Evolutionary conservation across 2,113 vertebrate genomes (phyloP), one percentile per base, ranked within the genome.

Genomic region (Alethe diademata): DNA sequence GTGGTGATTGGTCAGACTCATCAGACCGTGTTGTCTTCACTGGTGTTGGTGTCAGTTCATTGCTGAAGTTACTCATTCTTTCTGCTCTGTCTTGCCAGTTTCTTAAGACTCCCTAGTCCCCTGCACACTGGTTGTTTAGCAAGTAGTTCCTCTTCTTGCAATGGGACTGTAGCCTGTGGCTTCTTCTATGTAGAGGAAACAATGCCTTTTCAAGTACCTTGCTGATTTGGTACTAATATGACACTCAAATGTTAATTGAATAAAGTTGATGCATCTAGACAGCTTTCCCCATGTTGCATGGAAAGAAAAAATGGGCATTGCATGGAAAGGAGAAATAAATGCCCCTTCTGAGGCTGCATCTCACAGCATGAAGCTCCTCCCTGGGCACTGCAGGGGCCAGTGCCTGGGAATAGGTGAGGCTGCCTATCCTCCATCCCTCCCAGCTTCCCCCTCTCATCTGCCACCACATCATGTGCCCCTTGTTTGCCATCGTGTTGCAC

Each of bases 401-500:
- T 72, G 65, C 15, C 4, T 4, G 29, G 31, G 16, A 18, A 35
- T 9, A 22, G 56, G 25, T 0, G 4, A 90, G 22, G 62, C n/a
- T 80, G 35, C 24, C 24, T 20, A 33, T 70, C 14, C 67, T 76
- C 5, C n/a, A 14, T 40, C 38, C 29, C 71, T 86, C 36, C 20
- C 35, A 42, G 50, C 14, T 51, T 7, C 8, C 28, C 85, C 6
- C 5, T 19, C 57, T 84, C 31, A 15, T 75, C 38, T 48, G 6
- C 33, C 33, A 31, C 65, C 14, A 2, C 12, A 5, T 20, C 0
- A 0, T 18, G 60, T 92, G 35, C 29, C 64, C 16, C 5, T 1
- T 38, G 20, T 12, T 42, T 8, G 1, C 15, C 58, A 25, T 57
- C 7, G 0, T 3, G 40, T 45, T 7, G 1, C 24, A 11, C 15